A percentile compares a stretch with the other conserved stretches of the same genome.
Conservation (phyloP, 2,797 vertebrate species). For the Galago senegalensis region DNA sequence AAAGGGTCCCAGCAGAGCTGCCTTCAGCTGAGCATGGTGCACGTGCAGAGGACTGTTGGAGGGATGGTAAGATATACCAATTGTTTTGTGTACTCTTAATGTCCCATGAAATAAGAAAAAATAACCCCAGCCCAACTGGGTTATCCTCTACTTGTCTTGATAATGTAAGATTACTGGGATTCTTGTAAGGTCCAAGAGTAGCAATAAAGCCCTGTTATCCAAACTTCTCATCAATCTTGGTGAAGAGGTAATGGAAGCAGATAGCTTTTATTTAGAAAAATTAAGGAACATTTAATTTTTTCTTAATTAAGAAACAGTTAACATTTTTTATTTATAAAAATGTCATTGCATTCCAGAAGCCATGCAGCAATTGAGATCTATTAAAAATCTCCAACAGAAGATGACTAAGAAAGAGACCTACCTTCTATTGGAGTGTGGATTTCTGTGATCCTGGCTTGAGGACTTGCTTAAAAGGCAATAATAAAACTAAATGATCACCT, state of each 20-base stretch:
- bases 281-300: background rate
- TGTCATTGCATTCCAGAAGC: background rate
- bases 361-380: background rate
- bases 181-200: background rate
- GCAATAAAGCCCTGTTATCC: background rate
- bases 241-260: background rate
- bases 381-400: constrained; percentile 31
- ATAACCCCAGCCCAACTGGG: background rate
- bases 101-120: background rate
- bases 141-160: background rate
- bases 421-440: background rate
- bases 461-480: background rate
- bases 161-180: background rate
- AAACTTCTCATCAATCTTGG: background rate
- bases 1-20: background rate
- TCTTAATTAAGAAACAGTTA: no score
- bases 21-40: background rate
- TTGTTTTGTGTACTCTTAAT: background rate
- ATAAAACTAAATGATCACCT: background rate
- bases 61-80: background rate
- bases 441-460: constrained; percentile 16
- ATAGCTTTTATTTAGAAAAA: constrained; percentile 55
- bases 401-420: background rate
- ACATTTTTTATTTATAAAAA: background rate
- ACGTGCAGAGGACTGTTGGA: background rate